phyloP scores from a whole-genome alignment of 2,113 vertebrate species.

The Myocastor coypus region DNA sequence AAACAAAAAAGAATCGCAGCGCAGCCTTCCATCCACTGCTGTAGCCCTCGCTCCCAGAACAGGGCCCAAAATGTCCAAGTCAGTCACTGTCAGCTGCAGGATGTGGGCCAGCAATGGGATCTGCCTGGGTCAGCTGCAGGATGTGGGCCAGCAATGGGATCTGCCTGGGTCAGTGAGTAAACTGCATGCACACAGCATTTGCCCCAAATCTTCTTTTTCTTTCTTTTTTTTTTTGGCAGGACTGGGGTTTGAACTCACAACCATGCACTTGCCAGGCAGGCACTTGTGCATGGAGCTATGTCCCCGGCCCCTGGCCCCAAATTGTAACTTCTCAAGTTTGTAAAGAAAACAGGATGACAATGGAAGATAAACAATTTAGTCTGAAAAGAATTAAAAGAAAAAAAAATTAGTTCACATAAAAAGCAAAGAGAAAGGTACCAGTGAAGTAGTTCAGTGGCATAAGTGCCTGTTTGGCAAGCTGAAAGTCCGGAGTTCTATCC shows the following conservation, averaged over 20 bases:
- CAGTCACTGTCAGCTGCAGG: slow-evolving; percentile 11
- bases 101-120: neutral
- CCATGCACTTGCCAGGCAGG: too few relatives aligned
- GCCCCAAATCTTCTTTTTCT: neutral
- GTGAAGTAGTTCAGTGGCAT: too few relatives aligned
- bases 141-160: neutral
- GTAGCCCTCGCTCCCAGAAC: neutral
- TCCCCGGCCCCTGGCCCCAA: neutral
- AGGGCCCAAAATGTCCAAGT: slow-evolving; percentile 1
- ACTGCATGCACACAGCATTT: neutral
- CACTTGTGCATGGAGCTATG: too few relatives aligned
- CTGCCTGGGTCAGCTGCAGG: slow-evolving; percentile 12
- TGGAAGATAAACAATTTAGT: slow-evolving; percentile 21
- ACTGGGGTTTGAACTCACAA: too few relatives aligned
- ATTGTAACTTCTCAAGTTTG: slow-evolving; percentile 55
- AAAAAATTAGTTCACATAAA: slow-evolving; percentile 42
- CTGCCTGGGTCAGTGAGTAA: slow-evolving; percentile 3
- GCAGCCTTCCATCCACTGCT: slow-evolving; percentile 9
- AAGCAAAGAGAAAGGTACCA: slow-evolving; percentile 19
- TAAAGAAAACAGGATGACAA: slow-evolving; percentile 49
- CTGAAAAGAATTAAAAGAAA: slow-evolving; percentile 44
- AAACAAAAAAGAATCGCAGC: neutral
- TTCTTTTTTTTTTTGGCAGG: too few relatives aligned
- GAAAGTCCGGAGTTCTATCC: too few relatives aligned
- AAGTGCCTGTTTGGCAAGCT: too few relatives aligned